These are phyloP conservation scores for Spermophilus dauricus DNA, from an alignment of 2,113 vertebrate genomes.

Conservation along the genomic window DNA sequence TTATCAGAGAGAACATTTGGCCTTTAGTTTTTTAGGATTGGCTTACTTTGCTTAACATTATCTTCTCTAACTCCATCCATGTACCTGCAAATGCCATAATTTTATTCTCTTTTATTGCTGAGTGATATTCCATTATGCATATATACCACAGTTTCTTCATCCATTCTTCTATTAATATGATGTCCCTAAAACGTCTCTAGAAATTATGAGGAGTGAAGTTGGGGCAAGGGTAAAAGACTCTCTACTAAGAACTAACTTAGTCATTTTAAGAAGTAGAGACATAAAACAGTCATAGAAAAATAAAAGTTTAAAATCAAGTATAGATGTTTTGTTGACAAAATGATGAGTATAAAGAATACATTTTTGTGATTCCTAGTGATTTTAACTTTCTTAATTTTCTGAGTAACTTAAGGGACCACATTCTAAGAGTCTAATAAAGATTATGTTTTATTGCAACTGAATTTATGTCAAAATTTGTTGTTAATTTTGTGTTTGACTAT, in stretches of 20 bases:
- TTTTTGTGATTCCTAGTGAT: background rate
- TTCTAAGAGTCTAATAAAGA: background rate
- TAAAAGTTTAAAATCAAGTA: background rate
- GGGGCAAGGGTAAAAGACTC: background rate
- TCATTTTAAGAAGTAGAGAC: background rate
- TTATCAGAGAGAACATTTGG: too few relatives aligned
- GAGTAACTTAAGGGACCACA: background rate
- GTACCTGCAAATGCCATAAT: too few relatives aligned
- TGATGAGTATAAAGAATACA: background rate
- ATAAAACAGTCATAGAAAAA: background rate
- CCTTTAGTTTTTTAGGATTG: too few relatives aligned
- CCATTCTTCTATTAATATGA: background rate
- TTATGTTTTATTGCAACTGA: background rate
- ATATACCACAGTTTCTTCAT: too few relatives aligned
- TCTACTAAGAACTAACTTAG: background rate
- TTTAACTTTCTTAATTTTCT: constrained; percentile 34
- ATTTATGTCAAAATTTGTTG: background rate
- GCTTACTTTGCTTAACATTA: too few relatives aligned
- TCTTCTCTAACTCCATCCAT: too few relatives aligned
- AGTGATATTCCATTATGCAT: too few relatives aligned
- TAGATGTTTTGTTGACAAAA: background rate
- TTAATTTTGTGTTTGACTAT: background rate
- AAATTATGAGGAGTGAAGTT: background rate
- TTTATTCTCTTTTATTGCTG: too few relatives aligned
- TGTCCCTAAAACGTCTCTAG: background rate